These are phyloP conservation scores for Drosophila kikkawai DNA, from an alignment of 1,140 invertebrate genomes.

Conservation along the genomic window DNA sequence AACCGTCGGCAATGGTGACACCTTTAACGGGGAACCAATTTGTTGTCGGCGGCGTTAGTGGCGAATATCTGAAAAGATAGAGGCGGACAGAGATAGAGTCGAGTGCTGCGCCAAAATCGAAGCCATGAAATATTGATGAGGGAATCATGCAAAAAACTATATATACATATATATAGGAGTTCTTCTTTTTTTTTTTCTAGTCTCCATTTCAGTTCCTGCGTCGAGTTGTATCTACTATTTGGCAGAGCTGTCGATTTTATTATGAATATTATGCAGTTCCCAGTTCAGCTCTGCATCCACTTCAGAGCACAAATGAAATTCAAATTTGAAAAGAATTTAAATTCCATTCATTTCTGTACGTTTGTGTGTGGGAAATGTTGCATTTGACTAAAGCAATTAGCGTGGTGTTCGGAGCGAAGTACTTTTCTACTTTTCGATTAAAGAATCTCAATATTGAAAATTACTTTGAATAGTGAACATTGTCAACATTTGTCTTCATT, in stretches of 20 bases:
- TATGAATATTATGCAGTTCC: conserved; percentile 70
- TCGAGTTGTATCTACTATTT: conserved; percentile 55
- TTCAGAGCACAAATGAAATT: conserved; percentile 41
- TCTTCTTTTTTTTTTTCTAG: conserved; percentile 26
- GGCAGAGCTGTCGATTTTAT: conserved; percentile 49
- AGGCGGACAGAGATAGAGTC: conserved; percentile 26
- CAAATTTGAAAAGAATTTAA: conserved; percentile 63
- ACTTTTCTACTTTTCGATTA: not conserved
- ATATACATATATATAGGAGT: not conserved
- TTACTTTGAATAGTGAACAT: too few species aligned
- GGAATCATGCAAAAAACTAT: conserved; percentile 58
- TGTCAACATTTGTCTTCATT: too few species aligned
- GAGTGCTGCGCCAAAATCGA: conserved; percentile 75
- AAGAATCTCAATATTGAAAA: not conserved
- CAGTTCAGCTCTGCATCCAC: conserved; percentile 36
- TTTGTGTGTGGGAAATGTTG: conserved; percentile 16
- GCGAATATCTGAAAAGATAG: conserved; percentile 81
- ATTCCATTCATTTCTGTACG: conserved; percentile 9
- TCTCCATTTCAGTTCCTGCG: conserved; percentile 47
- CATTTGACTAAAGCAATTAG: conserved; percentile 61
- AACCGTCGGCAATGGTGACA: conserved; percentile 91
- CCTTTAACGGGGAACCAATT: conserved; percentile 86
- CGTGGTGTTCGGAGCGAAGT: not conserved
- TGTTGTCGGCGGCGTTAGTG: conserved; percentile 82
- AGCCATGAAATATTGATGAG: conserved; percentile 82